These are phyloP conservation scores for Puntigrus tetrazona DNA, from an alignment of 2,113 vertebrate species.

Conservation along the genomic window DNA sequence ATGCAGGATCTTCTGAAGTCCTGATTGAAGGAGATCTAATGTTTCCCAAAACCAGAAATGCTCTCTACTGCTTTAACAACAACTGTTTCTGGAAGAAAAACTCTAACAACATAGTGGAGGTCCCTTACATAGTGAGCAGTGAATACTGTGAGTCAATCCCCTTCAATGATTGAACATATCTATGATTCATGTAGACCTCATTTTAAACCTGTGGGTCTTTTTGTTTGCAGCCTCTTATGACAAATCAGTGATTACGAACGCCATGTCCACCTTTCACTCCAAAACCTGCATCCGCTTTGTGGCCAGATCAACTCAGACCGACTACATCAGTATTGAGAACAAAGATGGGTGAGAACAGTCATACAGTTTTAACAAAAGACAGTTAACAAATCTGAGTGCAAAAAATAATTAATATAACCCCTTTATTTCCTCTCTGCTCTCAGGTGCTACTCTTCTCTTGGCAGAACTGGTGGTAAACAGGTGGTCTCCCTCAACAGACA, in stretches of 20 bases:
- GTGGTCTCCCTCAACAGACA: constrained; percentile 52
- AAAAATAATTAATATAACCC: not conserved
- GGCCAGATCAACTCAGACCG: constrained; percentile 37
- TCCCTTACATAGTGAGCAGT: constrained; percentile 44
- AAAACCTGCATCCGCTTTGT: constrained; percentile 59
- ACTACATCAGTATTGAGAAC: constrained; percentile 59
- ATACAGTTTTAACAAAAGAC: not conserved
- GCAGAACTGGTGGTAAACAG: constrained; percentile 57
- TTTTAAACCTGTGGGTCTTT: not conserved
- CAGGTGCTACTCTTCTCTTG: constrained; percentile 63
- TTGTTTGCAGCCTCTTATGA: constrained; percentile 1
- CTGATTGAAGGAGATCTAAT: constrained; percentile 53
- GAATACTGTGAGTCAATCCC: constrained; percentile 51
- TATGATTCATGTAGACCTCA: not conserved
- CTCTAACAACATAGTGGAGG: constrained; percentile 47
- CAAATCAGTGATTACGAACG: constrained; percentile 32
- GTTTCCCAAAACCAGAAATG: constrained; percentile 51
- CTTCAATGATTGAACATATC: not conserved
- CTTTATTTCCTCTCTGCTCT: not conserved
- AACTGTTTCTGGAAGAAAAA: constrained; percentile 57
- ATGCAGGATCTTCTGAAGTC: constrained; percentile 31
- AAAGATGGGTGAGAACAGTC: constrained; percentile 48
- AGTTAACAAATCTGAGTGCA: not conserved
- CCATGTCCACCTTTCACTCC: constrained; percentile 45
- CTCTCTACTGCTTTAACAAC: constrained; percentile 49